These are phyloP conservation scores for Chaetura pelagica DNA, from an alignment of 2,113 vertebrate species.

Conservation along the genomic window DNA sequence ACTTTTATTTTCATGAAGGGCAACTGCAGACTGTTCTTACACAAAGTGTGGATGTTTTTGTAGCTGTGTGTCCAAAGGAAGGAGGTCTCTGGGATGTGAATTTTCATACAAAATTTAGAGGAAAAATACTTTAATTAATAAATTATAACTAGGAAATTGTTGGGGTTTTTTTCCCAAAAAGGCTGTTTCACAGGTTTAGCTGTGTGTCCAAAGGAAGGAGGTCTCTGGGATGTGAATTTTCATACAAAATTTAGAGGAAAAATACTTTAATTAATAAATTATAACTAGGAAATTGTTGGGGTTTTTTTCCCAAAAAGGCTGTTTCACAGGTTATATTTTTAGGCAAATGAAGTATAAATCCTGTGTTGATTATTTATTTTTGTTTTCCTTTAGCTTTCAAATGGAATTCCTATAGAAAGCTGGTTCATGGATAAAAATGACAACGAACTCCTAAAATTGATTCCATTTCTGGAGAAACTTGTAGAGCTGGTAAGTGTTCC, in stretches of 20 bases:
- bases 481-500: constrained; percentile 91
- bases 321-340: not conserved
- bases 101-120: not conserved
- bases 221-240: not conserved
- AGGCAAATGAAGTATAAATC: not conserved
- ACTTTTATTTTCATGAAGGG: not conserved
- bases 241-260: not conserved
- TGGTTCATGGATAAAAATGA: constrained; percentile 99
- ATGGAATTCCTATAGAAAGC: constrained; percentile 99
- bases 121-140: not conserved
- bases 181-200: not conserved
- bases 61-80: not conserved
- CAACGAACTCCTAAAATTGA: constrained; percentile 97
- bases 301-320: not conserved
- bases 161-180: not conserved
- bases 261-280: not conserved
- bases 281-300: not conserved
- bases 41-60: not conserved
- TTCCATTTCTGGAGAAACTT: constrained; percentile 98
- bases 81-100: not conserved
- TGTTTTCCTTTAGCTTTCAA: constrained; percentile 86
- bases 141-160: not conserved
- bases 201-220: not conserved
- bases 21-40: not conserved
- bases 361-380: not conserved